These are phyloP conservation scores for Corythaixoides concolor DNA, from an alignment of 2,113 vertebrate genomes.

Conservation along the genomic window DNA sequence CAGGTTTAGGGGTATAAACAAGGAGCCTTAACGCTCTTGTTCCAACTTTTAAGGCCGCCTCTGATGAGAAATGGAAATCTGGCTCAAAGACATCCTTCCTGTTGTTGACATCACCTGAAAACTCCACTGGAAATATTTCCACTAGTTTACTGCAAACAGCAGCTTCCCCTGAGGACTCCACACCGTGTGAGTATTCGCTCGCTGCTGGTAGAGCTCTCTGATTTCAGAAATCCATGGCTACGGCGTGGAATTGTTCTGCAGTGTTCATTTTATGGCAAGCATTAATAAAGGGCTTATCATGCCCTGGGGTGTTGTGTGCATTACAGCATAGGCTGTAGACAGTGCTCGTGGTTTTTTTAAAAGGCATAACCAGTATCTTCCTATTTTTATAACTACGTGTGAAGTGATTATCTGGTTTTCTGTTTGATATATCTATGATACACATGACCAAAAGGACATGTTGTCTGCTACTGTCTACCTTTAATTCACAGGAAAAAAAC, in stretches of 20 bases:
- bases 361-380: background rate
- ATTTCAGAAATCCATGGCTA: background rate
- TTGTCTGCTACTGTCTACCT: background rate
- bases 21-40: background rate
- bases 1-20: background rate
- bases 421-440: background rate
- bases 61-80: conserved; percentile 45
- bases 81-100: conserved; percentile 27
- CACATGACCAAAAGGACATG: background rate
- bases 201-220: background rate
- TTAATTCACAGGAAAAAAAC: background rate
- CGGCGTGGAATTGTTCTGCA: background rate
- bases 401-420: background rate
- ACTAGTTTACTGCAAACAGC: background rate
- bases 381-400: background rate
- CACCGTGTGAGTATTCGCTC: background rate
- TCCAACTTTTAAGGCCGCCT: conserved; percentile 19
- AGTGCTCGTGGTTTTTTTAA: background rate
- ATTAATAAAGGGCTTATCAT: background rate
- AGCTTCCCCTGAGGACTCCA: background rate
- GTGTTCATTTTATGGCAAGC: background rate
- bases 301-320: background rate
- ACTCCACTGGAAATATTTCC: background rate
- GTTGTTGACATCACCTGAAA: conserved; percentile 63
- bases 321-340: background rate